Evolutionary conservation across 2,888 invertebrate genomes (phyloP).

Genomic region (Odontothrips loti): DNA sequence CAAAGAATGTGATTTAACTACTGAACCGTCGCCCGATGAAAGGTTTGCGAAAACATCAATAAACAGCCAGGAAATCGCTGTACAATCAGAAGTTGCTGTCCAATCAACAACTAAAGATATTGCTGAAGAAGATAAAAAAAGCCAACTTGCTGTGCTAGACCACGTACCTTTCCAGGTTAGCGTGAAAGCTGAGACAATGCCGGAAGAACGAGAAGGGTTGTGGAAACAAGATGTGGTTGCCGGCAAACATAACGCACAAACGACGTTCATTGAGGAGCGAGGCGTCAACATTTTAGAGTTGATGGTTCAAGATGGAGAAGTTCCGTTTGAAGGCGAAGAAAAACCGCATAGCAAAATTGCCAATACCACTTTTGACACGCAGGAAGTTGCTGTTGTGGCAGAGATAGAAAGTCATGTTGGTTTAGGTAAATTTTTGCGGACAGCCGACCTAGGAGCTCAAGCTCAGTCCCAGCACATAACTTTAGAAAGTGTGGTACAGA

Average conservation of each 20-base stretch:
- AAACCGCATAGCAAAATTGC: conserved; percentile 37
- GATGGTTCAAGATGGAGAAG: conserved; percentile 46
- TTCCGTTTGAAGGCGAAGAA: conserved; percentile 40
- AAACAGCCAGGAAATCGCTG: conserved; percentile 49
- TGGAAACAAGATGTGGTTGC: conserved; percentile 29
- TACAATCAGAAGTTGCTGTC: conserved; percentile 50
- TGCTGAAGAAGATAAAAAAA: conserved; percentile 40
- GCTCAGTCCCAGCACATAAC: conserved; percentile 41
- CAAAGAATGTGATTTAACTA: conserved; percentile 47
- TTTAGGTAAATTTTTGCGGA: conserved; percentile 39
- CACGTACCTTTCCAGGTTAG: conserved; percentile 48
- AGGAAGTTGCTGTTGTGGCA: conserved; percentile 36
- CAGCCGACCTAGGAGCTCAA: conserved; percentile 49
- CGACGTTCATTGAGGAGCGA: neutral
- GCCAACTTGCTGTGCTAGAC: conserved; percentile 44
- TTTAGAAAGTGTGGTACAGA: conserved; percentile 48
- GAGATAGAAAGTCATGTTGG: conserved; percentile 37
- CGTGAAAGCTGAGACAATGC: conserved; percentile 42
- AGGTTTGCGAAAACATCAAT: conserved; percentile 44
- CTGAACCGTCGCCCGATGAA: conserved; percentile 41
- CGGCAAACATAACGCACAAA: too few species aligned
- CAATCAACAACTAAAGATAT: conserved; percentile 42
- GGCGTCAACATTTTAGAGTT: conserved; percentile 48
- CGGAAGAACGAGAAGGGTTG: conserved; percentile 42
- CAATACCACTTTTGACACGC: conserved; percentile 32